phyloP scores from a whole-genome alignment of 2,797 vertebrate species.

The Furcifer pardalis region DNA sequence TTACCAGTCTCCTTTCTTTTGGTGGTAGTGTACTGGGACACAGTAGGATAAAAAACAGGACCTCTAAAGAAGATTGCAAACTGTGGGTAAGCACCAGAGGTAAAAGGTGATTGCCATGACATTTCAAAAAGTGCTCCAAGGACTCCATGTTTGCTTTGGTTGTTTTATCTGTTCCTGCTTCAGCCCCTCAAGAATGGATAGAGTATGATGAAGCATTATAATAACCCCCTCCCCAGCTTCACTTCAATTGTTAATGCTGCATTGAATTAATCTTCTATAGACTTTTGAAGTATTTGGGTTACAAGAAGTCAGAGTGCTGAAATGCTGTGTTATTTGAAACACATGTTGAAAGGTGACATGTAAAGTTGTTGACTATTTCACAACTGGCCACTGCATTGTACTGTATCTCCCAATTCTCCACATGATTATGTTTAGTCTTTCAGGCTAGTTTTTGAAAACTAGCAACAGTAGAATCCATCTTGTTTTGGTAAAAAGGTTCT shows the following conservation, averaged over 20 bases:
- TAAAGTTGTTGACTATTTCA: neutral
- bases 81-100: neutral
- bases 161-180: neutral
- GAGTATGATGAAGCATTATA: neutral
- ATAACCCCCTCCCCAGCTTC: neutral
- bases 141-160: neutral
- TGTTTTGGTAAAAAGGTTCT: neutral
- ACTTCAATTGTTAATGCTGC: too few relatives aligned
- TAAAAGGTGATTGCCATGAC: neutral
- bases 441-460: neutral
- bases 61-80: neutral
- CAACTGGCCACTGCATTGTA: neutral
- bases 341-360: neutral
- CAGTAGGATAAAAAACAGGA: neutral
- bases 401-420: neutral
- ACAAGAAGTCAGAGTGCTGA: slow-evolving; percentile 7
- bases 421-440: neutral
- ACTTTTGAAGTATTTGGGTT: neutral
- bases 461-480: neutral
- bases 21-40: too few relatives aligned
- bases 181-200: neutral
- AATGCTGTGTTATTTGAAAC: neutral
- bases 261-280: neutral
- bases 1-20: neutral
- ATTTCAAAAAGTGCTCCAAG: neutral